phyloP scores from a whole-genome alignment of 2,113 vertebrate genomes.

The Petaurus breviceps region DNA sequence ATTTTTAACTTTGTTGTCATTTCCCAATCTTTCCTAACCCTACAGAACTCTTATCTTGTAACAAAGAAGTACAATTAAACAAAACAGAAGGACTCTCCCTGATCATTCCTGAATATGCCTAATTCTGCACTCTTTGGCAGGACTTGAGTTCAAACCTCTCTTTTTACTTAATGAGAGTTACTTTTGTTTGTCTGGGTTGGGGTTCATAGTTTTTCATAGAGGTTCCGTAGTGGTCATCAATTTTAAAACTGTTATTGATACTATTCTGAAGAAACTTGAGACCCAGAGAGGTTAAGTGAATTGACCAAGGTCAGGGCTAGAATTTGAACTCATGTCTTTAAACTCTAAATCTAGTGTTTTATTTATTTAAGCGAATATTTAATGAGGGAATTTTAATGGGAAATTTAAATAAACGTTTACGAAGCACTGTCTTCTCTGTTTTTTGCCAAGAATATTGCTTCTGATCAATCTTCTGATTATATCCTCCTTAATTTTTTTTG shows the following conservation, averaged over 20 bases:
- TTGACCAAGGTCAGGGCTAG: background rate
- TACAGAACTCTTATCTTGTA: background rate
- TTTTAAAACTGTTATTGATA: background rate
- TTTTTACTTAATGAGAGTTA: background rate
- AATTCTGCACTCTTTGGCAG: background rate
- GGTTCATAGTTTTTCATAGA: background rate
- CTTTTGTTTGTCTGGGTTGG: background rate
- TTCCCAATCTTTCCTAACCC: background rate
- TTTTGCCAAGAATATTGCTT: background rate
- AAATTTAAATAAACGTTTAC: background rate
- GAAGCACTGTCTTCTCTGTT: background rate
- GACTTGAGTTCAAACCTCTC: background rate
- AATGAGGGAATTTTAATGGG: too few species aligned
- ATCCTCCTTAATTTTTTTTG: background rate
- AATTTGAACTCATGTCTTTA: background rate
- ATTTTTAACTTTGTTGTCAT: background rate
- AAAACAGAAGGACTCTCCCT: background rate
- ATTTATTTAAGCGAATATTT: background rate
- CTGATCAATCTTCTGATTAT: background rate
- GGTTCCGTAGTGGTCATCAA: background rate
- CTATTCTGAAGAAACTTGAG: background rate
- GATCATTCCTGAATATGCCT: background rate
- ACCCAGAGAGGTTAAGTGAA: background rate
- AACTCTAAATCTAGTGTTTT: background rate
- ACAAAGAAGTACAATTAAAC: background rate